Conservation (phyloP, 2,888 invertebrate genomes). For the Lycophotia porphyrea region DNA sequence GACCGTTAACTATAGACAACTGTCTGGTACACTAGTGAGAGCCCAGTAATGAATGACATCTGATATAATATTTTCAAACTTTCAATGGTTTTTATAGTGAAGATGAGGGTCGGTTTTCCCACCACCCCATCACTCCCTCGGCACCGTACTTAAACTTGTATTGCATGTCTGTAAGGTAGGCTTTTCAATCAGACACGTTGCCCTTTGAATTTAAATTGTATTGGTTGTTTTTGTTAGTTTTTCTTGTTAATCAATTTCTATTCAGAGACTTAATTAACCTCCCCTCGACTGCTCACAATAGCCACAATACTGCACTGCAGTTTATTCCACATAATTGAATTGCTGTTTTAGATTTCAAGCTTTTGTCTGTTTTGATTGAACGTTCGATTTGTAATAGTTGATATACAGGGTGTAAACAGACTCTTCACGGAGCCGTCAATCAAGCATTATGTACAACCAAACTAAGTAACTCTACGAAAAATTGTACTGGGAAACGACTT, state of each 20-base stretch:
- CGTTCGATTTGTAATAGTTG: neutral
- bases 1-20: slow-evolving; percentile 36
- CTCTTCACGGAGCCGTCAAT: no score
- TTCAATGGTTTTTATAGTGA: slow-evolving; percentile 32
- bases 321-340: slow-evolving; percentile 50
- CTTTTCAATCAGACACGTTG: slow-evolving; percentile 83
- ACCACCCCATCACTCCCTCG: slow-evolving; percentile 71
- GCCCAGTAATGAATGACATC: slow-evolving; percentile 65
- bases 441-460: no score
- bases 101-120: slow-evolving; percentile 65
- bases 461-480: no score
- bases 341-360: slow-evolving; percentile 22
- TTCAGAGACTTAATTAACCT: slow-evolving; percentile 73
- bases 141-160: slow-evolving; percentile 79
- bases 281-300: slow-evolving; percentile 23
- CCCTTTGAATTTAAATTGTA: slow-evolving; percentile 68
- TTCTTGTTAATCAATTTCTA: slow-evolving; percentile 64
- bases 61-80: neutral
- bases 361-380: slow-evolving; percentile 14
- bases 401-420: no score
- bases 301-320: slow-evolving; percentile 53
- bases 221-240: slow-evolving; percentile 63
- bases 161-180: slow-evolving; percentile 84
- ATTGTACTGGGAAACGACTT: no score
- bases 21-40: neutral